A percentile compares a stretch with the other conserved stretches of the same genome.
Evolutionary conservation across 2,113 vertebrate genomes (phyloP).

Genomic region (Phylloscopus whistleri): DNA sequence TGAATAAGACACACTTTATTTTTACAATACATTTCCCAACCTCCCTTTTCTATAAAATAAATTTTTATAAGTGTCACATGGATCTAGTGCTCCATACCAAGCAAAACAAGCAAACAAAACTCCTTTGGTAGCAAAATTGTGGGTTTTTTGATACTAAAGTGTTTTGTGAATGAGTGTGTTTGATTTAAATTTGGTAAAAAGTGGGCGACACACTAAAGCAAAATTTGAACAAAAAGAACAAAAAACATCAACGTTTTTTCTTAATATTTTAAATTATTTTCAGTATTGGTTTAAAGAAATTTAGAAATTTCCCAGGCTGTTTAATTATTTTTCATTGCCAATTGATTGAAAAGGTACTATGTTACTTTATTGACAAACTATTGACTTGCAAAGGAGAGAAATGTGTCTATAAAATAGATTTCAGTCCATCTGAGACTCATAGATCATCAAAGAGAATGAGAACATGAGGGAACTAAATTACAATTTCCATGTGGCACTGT

Average conservation of each 20-base stretch:
- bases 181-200: neutral
- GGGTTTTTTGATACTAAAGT: neutral
- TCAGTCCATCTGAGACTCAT: constrained; percentile 2
- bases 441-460: constrained; percentile 9
- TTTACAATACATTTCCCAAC: neutral
- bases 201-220: neutral
- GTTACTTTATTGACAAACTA: neutral
- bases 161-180: neutral
- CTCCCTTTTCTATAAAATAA: neutral
- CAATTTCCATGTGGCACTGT: neutral
- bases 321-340: neutral
- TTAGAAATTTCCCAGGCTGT: neutral
- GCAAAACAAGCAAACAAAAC: neutral
- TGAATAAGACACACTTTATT: neutral
- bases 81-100: neutral
- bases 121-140: neutral
- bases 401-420: constrained; percentile 3
- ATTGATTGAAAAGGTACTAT: neutral
- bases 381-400: neutral
- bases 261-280: neutral
- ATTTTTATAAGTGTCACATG: neutral
- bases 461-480: neutral
- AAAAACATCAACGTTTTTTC: accelerated
- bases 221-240: neutral
- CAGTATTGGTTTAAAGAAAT: neutral